Percentiles rank a stretch among this genome's conserved stretches.
phyloP scores from a whole-genome alignment of 2,113 vertebrate genomes.

The Hyla sarda region DNA sequence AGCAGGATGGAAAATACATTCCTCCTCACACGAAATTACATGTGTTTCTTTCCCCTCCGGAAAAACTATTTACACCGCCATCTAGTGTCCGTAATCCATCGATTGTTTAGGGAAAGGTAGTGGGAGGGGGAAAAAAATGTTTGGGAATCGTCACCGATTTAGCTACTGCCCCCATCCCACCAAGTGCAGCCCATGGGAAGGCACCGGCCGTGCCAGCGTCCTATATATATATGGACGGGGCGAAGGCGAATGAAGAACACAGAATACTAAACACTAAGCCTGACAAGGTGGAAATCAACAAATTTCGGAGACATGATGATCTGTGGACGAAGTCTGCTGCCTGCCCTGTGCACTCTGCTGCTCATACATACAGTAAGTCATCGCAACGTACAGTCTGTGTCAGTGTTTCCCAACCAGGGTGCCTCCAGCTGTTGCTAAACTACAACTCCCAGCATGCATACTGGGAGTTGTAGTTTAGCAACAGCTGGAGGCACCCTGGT shows the following conservation, averaged over 20 bases:
- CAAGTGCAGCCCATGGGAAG: constrained; percentile 13
- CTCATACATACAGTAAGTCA: constrained; percentile 42
- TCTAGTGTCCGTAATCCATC: neutral
- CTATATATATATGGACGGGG: constrained; percentile 37
- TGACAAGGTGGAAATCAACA: neutral
- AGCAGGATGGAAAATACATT: constrained; percentile 44
- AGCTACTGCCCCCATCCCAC: constrained; percentile 35
- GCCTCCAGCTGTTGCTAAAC: too few species aligned
- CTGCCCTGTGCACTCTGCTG: constrained; percentile 9
- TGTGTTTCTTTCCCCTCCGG: neutral
- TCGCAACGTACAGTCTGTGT: too few species aligned
- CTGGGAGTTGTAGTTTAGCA: too few species aligned
- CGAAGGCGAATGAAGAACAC: neutral
- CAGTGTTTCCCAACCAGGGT: too few species aligned
- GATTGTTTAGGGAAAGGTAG: neutral
- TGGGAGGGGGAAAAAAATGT: neutral
- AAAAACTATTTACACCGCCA: constrained; percentile 17
- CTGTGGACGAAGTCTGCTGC: constrained; percentile 1
- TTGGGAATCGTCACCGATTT: constrained; percentile 10
- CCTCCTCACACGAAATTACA: constrained; percentile 16
- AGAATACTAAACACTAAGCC: constrained; percentile 13
- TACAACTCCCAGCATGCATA: too few species aligned
- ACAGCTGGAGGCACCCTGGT: too few species aligned
- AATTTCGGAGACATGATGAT: constrained; percentile 23
- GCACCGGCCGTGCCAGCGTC: neutral